Percentiles rank a stretch among this genome's conserved stretches.
These are phyloP conservation scores for Capitella teleta DNA, from an alignment of 1,140 invertebrate species.

Conservation along the genomic window DNA sequence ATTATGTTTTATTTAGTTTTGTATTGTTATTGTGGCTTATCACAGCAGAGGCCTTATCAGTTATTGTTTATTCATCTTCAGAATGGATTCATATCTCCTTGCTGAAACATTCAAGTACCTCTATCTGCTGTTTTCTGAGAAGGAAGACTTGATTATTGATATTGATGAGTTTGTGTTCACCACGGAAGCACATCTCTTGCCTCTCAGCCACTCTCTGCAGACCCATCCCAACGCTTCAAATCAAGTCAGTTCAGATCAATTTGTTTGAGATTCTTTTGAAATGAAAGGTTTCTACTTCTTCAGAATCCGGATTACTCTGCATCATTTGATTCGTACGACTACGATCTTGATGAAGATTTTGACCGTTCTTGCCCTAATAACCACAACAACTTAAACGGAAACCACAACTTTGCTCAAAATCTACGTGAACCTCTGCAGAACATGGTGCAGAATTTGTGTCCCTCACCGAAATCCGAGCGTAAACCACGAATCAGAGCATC, in stretches of 20 bases:
- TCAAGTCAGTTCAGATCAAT: background rate
- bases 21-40: background rate
- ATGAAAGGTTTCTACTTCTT: background rate
- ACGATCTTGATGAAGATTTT: conserved; percentile 20
- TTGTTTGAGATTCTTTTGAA: background rate
- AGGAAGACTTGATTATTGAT: conserved; percentile 73
- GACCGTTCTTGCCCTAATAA: conserved; percentile 75
- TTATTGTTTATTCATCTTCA: conserved; percentile 25
- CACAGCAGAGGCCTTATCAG: background rate
- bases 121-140: conserved; percentile 83
- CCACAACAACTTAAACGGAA: conserved; percentile 65
- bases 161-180: conserved; percentile 95
- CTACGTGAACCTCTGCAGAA: conserved; percentile 58
- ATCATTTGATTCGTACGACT: background rate
- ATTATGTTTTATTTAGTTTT: background rate
- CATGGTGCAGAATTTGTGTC: conserved; percentile 71
- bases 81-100: conserved; percentile 96
- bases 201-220: conserved; percentile 60
- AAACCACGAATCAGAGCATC: conserved; percentile 33
- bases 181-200: conserved; percentile 91
- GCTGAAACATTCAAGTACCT: conserved; percentile 98
- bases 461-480: conserved; percentile 25
- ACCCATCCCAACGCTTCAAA: conserved; percentile 13
- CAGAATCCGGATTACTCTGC: background rate
- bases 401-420: conserved; percentile 43